Conservation (phyloP, 2,797 vertebrate species). For the Neoniphon sammara region DNA sequence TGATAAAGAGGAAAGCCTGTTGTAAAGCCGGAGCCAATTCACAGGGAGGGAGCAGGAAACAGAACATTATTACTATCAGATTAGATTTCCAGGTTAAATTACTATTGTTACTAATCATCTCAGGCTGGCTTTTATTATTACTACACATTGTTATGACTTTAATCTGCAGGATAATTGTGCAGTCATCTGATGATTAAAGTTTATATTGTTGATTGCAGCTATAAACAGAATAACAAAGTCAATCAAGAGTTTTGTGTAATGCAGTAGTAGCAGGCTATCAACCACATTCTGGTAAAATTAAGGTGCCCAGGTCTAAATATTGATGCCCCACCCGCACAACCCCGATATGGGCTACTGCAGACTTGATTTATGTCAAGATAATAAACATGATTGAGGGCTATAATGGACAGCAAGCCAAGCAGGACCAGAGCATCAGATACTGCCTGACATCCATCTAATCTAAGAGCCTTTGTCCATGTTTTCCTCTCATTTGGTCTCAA, state of each 20-base stretch:
- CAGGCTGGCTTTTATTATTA: constrained; percentile 27
- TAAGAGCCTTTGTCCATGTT: constrained; percentile 32
- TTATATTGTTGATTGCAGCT: constrained; percentile 2
- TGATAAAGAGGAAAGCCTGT: constrained; percentile 25
- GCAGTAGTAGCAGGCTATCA: neutral
- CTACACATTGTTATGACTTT: constrained; percentile 13
- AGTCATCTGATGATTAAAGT: constrained; percentile 24
- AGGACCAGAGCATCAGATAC: neutral
- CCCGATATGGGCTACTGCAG: neutral
- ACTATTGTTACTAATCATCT: constrained; percentile 31
- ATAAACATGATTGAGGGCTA: constrained; percentile 17
- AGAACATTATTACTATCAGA: constrained; percentile 12
- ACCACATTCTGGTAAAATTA: neutral
- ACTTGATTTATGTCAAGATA: constrained; percentile 8
- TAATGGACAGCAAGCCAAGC: constrained; percentile 14
- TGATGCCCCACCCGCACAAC: neutral
- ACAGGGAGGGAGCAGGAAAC: constrained; percentile 37
- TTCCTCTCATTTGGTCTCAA: constrained; percentile 2
- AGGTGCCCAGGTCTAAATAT: neutral
- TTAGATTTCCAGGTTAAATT: constrained; percentile 35
- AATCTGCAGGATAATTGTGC: constrained; percentile 14
- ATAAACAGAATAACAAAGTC: neutral
- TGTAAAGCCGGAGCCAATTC: constrained; percentile 35
- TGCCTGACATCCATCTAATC: constrained; percentile 21
- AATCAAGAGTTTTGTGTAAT: neutral